A percentile compares a stretch with the other conserved stretches of the same genome.
These are phyloP conservation scores for Dorcus hopei DNA, from an alignment of 2,888 invertebrate genomes.

Conservation along the genomic window DNA sequence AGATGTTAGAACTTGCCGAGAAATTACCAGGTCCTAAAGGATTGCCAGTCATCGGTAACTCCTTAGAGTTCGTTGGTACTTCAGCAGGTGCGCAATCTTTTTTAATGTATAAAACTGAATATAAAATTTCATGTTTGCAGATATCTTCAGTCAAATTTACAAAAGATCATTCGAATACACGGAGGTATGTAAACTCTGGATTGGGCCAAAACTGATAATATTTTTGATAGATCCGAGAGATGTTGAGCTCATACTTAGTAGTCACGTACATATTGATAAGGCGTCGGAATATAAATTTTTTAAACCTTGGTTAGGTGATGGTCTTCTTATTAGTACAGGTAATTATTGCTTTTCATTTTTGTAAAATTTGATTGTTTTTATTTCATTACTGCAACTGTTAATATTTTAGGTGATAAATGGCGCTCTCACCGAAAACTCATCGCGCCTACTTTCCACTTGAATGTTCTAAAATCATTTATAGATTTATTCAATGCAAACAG, in stretches of 20 bases:
- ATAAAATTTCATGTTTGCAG: constrained; percentile 47
- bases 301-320: constrained; percentile 81
- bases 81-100: constrained; percentile 60
- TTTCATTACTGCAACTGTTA: no score
- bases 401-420: constrained; percentile 72
- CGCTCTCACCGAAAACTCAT: constrained; percentile 80
- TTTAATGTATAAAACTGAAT: not conserved
- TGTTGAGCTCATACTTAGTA: constrained; percentile 74
- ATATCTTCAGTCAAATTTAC: constrained; percentile 66
- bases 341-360: constrained; percentile 23
- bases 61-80: constrained; percentile 69
- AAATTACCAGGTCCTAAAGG: constrained; percentile 72
- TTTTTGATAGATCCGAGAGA: constrained; percentile 75
- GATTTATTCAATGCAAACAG: constrained; percentile 83
- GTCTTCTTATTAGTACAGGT: constrained; percentile 78
- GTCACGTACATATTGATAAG: constrained; percentile 78
- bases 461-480: constrained; percentile 82
- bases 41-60: constrained; percentile 71
- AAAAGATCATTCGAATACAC: constrained; percentile 56
- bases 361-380: no score
- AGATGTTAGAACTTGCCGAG: constrained; percentile 67
- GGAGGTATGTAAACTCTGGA: constrained; percentile 67
- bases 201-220: constrained; percentile 71
- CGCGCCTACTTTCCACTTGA: constrained; percentile 84
- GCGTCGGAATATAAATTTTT: constrained; percentile 76